These are phyloP conservation scores for Microtus montanus DNA, from an alignment of 2,113 vertebrate species.

Conservation along the genomic window DNA sequence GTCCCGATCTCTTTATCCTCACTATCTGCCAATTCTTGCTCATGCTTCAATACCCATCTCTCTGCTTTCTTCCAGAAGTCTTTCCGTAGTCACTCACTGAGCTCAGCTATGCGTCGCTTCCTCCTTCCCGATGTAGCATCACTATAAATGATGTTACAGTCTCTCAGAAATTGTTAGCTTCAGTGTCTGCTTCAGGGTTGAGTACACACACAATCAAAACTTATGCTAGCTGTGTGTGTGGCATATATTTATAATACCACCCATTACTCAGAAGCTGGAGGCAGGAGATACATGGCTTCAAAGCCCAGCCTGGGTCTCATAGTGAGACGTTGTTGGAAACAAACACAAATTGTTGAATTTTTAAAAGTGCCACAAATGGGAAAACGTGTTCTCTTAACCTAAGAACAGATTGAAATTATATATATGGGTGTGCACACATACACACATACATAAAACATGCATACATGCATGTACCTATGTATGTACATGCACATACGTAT, in stretches of 20 bases:
- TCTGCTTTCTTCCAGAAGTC: slow-evolving; percentile 34
- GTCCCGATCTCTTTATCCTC: neutral
- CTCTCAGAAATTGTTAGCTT: neutral
- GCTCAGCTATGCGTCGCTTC: neutral
- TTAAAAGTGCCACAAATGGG: neutral
- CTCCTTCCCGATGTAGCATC: neutral
- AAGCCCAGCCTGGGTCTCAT: neutral
- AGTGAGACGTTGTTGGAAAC: neutral
- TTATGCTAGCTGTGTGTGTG: neutral
- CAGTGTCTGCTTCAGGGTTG: neutral
- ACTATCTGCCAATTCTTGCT: slow-evolving; percentile 9
- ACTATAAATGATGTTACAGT: neutral
- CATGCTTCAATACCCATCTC: neutral
- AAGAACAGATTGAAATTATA: neutral
- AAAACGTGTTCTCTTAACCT: slow-evolving; percentile 10
- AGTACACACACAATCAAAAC: neutral
- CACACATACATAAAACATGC: too few relatives aligned
- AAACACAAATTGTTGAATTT: neutral
- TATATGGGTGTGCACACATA: neutral
- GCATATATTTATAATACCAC: neutral
- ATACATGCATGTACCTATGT: neutral
- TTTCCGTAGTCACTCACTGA: neutral
- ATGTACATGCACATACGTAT: neutral
- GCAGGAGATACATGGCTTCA: neutral
- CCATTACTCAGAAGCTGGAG: neutral